Percentiles rank a stretch among this genome's conserved stretches.
Evolutionary conservation across 2,888 invertebrate species (phyloP).

Genomic region (Antheraea assamensis): DNA sequence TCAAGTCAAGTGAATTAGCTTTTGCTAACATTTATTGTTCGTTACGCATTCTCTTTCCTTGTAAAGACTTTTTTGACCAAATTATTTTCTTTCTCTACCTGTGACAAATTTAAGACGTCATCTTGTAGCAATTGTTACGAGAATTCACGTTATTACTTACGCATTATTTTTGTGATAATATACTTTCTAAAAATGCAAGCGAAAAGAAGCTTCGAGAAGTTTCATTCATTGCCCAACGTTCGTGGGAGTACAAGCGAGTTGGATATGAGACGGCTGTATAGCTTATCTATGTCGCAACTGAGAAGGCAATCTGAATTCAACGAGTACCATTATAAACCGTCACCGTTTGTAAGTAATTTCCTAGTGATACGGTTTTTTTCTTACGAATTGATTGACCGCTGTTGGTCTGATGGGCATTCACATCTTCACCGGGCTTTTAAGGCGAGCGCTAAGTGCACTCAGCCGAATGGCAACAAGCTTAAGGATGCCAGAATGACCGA

Average conservation of each 20-base stretch:
- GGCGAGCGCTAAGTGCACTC: no score
- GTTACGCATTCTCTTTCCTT: background rate
- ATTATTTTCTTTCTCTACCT: background rate
- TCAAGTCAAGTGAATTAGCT: no score
- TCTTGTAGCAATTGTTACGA: background rate
- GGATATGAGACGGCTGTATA: constrained; percentile 47
- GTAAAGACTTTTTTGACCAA: background rate
- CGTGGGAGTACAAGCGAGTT: constrained; percentile 30
- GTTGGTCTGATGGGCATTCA: no score
- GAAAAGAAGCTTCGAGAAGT: constrained; percentile 27
- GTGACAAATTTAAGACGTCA: background rate
- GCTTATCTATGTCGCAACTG: constrained; percentile 56
- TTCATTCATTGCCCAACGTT: constrained; percentile 48
- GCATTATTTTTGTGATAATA: background rate
- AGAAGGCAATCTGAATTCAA: constrained; percentile 44
- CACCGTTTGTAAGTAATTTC: constrained; percentile 59
- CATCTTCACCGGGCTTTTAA: no score
- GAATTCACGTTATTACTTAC: background rate
- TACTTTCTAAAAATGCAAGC: background rate
- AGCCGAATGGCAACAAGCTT: no score
- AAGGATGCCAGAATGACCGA: no score
- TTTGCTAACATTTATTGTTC: no score
- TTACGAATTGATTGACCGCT: no score
- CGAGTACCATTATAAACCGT: constrained; percentile 56
- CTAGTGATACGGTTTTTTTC: no score